Evolutionary conservation across 1,140 invertebrate species (phyloP).

Genomic region (Neuroterus valhalla): DNA sequence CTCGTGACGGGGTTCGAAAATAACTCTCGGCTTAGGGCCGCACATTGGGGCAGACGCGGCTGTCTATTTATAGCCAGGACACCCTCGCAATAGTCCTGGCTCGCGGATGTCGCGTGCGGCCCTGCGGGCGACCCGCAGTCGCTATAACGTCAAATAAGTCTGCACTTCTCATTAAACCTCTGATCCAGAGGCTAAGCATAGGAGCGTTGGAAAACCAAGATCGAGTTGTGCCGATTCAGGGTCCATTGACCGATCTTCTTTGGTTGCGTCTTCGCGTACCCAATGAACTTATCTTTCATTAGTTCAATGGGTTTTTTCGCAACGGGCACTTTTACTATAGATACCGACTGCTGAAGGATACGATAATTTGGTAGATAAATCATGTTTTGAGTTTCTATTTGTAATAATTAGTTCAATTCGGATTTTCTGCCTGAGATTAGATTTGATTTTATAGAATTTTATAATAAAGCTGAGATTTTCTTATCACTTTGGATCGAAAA

Average conservation of each 20-base stretch:
- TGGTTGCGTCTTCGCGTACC: conserved; percentile 36
- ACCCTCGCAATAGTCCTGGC: conserved; percentile 37
- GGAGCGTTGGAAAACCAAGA: conserved; percentile 34
- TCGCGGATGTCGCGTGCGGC: conserved; percentile 52
- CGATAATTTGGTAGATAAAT: background rate
- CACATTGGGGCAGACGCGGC: conserved; percentile 47
- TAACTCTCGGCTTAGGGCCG: conserved; percentile 67
- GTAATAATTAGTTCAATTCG: background rate
- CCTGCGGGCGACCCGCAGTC: conserved; percentile 54
- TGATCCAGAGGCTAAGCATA: conserved; percentile 30
- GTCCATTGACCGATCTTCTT: conserved; percentile 56
- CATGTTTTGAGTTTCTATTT: conserved; percentile 1
- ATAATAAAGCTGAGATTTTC: no score
- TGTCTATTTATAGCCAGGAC: conserved; percentile 65
- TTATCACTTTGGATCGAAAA: no score
- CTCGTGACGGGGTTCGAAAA: conserved; percentile 65
- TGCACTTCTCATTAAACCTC: conserved; percentile 53
- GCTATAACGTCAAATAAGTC: conserved; percentile 58
- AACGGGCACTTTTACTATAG: background rate
- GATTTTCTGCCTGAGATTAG: background rate
- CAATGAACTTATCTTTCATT: background rate
- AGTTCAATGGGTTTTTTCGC: background rate
- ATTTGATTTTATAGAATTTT: conserved; percentile 2
- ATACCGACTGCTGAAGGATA: conserved; percentile 2
- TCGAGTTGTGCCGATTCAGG: conserved; percentile 42